Evolutionary conservation across 2,113 vertebrate genomes (phyloP), one percentile per base, ranked within the genome.

Genomic region (Ornithorhynchus anatinus): DNA sequence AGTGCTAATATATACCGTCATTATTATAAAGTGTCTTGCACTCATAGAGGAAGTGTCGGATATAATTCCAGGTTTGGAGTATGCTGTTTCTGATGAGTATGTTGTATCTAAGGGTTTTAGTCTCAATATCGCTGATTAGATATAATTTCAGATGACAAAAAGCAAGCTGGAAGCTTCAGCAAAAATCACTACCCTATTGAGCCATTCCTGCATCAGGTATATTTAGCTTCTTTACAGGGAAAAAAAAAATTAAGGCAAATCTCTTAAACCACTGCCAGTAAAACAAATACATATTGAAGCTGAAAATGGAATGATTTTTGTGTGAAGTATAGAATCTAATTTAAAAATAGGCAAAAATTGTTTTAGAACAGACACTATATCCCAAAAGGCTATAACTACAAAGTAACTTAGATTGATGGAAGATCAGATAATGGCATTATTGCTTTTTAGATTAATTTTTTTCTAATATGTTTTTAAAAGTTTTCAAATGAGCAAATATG

Each of bases 321-420:
- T 37, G 59, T 5, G n/a, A n/a, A 1, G 22, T 35, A 5, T 0
- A 0, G 27, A 9, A 59, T 57, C 33, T 14, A 2, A 0, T 20
- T 81, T 59, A 57, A 32, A 47, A 80, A 25, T 35, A 72, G 51
- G 52, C 52, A 58, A 20, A 27, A 8, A 25, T 31, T 58, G 12
- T 11, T 37, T 47, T 11, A 29, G 56, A 59, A 48, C 7, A 47
- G 31, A 39, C 31, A 38, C 9, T 17, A 45, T 35, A 8, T 56
- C 64, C 64, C 37, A 32, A 39, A 58, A 8, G 0, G 5, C 38
- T 54, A 38, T 43, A n/a, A 52, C 13, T 59, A 22, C 37, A 16
- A 27, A 52, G 20, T 44, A 16, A 6, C 23, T 1, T 54, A 11
- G 13, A 39, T 48, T 53, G 27, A 56, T 25, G n/a, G 25, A 39